Conservation (phyloP, 2,113 vertebrate species). For the Vidua chalybeata region DNA sequence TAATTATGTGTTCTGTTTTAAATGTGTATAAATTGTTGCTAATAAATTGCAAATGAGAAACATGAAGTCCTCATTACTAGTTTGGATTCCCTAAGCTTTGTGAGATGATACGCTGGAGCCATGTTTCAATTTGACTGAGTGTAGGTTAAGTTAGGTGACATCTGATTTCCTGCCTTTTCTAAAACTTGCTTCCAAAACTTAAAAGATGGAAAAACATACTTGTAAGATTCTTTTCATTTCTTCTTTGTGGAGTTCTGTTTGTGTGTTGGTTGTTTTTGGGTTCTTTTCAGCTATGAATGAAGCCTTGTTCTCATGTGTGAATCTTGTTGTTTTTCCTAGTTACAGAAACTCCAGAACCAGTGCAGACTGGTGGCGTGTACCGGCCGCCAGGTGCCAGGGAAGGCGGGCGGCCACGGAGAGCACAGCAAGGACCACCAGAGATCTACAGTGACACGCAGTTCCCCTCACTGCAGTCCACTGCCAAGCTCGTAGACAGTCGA, state of each 20-base stretch:
- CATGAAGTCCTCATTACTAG: background rate
- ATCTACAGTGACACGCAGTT: constrained; percentile 95
- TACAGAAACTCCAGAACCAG: constrained; percentile 83
- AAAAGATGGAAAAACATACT: background rate
- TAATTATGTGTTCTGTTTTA: background rate
- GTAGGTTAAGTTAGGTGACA: background rate
- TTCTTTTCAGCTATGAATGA: background rate
- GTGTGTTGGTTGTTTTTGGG: background rate
- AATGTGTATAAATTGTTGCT: background rate
- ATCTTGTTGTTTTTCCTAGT: background rate
- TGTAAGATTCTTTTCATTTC: background rate
- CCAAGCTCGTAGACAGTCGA: constrained; percentile 95
- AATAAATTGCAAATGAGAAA: background rate
- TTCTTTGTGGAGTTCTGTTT: background rate
- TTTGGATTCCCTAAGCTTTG: background rate
- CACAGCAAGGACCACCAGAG: constrained; percentile 90
- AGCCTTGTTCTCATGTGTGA: background rate
- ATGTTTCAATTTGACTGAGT: background rate
- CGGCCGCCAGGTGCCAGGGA: constrained; percentile 91
- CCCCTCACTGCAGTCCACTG: constrained; percentile 90
- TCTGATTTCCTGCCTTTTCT: background rate
- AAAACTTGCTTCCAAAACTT: background rate
- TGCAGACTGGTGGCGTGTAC: constrained; percentile 88
- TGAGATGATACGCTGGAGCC: background rate
- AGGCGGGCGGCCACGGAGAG: constrained; percentile 76